These are phyloP conservation scores for Drosophila macrospina DNA, from an alignment of 2,888 invertebrate species.

Conservation along the genomic window DNA sequence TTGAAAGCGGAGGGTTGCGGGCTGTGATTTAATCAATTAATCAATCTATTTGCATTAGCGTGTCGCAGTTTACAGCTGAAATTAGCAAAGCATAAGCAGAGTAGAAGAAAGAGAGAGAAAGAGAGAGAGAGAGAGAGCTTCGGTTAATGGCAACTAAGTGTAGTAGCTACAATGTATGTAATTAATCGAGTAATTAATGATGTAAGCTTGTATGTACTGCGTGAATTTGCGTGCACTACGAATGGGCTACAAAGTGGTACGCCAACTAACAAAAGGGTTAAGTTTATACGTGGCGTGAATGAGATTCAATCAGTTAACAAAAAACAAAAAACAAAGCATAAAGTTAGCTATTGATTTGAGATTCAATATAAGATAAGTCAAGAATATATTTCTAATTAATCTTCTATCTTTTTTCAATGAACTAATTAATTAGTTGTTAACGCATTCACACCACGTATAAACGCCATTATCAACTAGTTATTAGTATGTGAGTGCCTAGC, in stretches of 20 bases:
- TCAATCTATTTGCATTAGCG: constrained; percentile 41
- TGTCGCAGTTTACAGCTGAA: constrained; percentile 77
- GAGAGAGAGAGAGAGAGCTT: constrained; percentile 27
- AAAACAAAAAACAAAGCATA: too few relatives aligned
- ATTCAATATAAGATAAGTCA: too few relatives aligned
- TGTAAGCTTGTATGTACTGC: constrained; percentile 9
- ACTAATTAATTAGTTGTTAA: constrained; percentile 1
- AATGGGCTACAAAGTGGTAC: neutral
- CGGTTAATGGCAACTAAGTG: constrained; percentile 48
- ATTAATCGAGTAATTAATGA: constrained; percentile 16
- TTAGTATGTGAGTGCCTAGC: constrained; percentile 30
- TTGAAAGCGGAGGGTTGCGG: neutral
- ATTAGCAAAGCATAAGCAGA: constrained; percentile 58
- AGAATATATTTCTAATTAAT: too few relatives aligned
- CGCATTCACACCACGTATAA: constrained; percentile 25
- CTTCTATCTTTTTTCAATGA: too few relatives aligned
- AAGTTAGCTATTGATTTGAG: too few relatives aligned
- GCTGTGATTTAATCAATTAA: constrained; percentile 15
- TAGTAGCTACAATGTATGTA: constrained; percentile 38
- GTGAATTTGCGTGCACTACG: constrained; percentile 11
- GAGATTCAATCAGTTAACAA: neutral
- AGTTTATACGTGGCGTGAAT: constrained; percentile 17
- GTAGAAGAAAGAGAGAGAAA: constrained; percentile 39
- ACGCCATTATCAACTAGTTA: constrained; percentile 21
- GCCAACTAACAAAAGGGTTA: constrained; percentile 6